Base-by-base conservation (phyloP, 2,888 invertebrate species). In the Lasioglossum pauxillum region DNA sequence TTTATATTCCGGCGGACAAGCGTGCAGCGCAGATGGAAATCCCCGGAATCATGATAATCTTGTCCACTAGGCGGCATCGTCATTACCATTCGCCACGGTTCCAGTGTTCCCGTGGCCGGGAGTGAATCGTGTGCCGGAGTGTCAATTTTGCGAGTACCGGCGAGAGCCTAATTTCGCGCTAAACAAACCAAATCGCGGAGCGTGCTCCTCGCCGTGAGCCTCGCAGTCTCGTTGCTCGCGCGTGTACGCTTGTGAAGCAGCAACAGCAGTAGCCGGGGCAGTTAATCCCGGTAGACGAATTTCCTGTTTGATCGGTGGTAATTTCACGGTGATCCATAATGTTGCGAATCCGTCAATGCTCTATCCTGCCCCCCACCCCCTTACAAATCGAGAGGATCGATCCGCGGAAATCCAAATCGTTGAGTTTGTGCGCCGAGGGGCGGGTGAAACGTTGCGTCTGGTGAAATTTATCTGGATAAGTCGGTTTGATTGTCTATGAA, bases 321-420 rank as follows among this genome's bases (percentile, higher is more conserved):
- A 82, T 86, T 86, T 85, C 74, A 31, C 69, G 78, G 76, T 74
- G 38, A 49, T 64, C 75, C 79, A 82, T 86, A 85, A 86, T 79
- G 82, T 76, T 49, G 14, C 64, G 14, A 46, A 16, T 2, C 64
- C 38, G 69, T 82, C 73, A 67, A 74, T 60, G 67, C 27, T 31
- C 3, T n/a, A 46, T 1, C 12, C 46, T 16, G 2, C 27, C 57
- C 5, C 60, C 8, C 73, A 1, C 38, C 3, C 19, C 10, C 5
- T 4, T 12, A 12, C n/a, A 38, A n/a, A 31, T 67, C 67, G 35
- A 67, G 57, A 4, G 44, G 31, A 72, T 75, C 86, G 75, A 81
- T 64, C 67, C n/a, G 16, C 38, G n/a, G 12, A 1, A n/a, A 85
- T 71, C 78, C 49, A 71, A 77, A 85, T 86, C 85, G 74, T 69